phyloP scores from a whole-genome alignment of 2,888 invertebrate genomes.

The Crematogaster levior region DNA sequence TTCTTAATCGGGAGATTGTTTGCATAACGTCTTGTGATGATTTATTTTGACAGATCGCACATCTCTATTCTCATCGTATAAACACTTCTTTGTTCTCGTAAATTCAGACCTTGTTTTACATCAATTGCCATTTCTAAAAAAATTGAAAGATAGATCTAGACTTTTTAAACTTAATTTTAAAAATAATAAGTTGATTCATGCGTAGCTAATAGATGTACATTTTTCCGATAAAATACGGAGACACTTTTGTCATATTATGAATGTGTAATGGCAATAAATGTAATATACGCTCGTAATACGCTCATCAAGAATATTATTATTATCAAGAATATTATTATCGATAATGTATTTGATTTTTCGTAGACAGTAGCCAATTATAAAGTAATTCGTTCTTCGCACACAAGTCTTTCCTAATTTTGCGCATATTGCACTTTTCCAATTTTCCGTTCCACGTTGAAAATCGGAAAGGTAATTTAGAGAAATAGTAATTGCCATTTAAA shows the following conservation, averaged over 20 bases:
- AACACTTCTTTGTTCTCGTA: not conserved
- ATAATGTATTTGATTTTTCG: slow-evolving; percentile 8
- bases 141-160: not conserved
- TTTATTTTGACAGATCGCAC: slow-evolving; percentile 77
- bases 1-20: slow-evolving; percentile 70
- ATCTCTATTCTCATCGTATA: slow-evolving; percentile 10
- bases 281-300: not conserved
- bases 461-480: slow-evolving; percentile 46
- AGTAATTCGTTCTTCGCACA: not conserved
- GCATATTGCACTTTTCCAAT: slow-evolving; percentile 32
- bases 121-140: not conserved
- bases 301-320: slow-evolving; percentile 8
- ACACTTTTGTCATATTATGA: not conserved
- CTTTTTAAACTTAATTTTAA: not conserved
- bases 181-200: not conserved
- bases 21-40: slow-evolving; percentile 73
- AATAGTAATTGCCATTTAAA: slow-evolving; percentile 56
- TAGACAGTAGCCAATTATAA: not conserved
- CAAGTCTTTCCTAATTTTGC: slow-evolving; percentile 16
- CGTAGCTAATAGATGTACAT: not conserved
- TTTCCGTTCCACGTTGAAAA: slow-evolving; percentile 19
- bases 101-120: not conserved
- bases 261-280: not conserved
- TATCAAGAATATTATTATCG: slow-evolving; percentile 15
- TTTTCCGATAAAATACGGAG: not conserved